Evolutionary conservation across 2,888 invertebrate genomes (phyloP), one percentile per base, ranked within the genome.

Genomic region (Byasa hedistus): DNA sequence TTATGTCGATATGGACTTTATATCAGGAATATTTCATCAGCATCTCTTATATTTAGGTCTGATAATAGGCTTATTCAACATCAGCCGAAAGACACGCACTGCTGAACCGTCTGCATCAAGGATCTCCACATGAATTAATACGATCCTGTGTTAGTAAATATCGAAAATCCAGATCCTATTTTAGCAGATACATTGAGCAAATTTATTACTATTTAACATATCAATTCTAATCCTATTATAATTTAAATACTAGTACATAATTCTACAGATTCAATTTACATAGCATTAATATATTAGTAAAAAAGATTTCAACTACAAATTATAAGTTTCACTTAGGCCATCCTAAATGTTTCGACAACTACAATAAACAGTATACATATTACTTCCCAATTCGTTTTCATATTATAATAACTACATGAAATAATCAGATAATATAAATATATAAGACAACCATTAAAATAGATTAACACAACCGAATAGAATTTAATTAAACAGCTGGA

Each of bases 321-420:
- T 44, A 44, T 19, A 15, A 44, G 32, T 44, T 44, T 44, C 44
- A 32, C 44, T 44, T 44, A 44, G 15, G 44, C 44, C 10, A 44
- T 44, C 17, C 44, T 66, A 62, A 39, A 52, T 58, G 57, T 48
- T 48, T 69, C 70, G 70, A 69, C 72, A 73, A 73, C 71, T 75
- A 75, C 75, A 32, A 32, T 71, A 75, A 75, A 80, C 76, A 79
- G 80, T 82, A 81, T 76, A 81, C 81, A 81, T 74, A 75, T 76
- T 78, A 79, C 72, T 73, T 72, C 71, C 73, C 66, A 75, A 77
- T 76, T 81, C 27, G 27, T 48, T 32, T 10, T 27, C 23, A 22
- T 21, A 44, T 27, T 63, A 3, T 19, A 44, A 15, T 17, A 44
- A 44, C 32, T 32, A 32, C 32, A 32, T 32, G 32, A 32, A 3